Percentiles rank a stretch among this genome's conserved stretches.
Conservation (phyloP, 1,140 invertebrate genomes). For the Trichoplusia ni region DNA sequence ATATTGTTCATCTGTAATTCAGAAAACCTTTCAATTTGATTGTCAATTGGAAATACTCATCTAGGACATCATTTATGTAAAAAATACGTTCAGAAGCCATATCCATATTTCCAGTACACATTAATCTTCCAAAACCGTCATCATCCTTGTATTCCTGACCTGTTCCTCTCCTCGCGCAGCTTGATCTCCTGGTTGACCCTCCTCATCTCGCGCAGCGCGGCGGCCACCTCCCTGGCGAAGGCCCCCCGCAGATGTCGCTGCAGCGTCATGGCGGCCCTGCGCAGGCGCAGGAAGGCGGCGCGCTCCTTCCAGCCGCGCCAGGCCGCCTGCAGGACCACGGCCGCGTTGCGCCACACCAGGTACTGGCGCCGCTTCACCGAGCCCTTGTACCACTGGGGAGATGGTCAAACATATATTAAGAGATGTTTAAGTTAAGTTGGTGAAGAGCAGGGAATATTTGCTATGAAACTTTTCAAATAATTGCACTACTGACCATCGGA, state of each 20-base stretch:
- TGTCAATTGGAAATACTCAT: too few relatives aligned
- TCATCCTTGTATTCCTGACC: constrained; percentile 56
- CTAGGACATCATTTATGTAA: too few relatives aligned
- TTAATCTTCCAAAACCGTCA: too few relatives aligned
- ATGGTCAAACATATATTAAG: too few relatives aligned
- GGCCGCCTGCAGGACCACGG: constrained; percentile 91
- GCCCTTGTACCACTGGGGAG: constrained; percentile 76
- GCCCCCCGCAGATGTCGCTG: constrained; percentile 94
- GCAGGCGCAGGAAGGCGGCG: constrained; percentile 90
- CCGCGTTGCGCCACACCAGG: constrained; percentile 85
- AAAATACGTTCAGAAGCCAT: too few relatives aligned
- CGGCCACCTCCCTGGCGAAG: constrained; percentile 93
- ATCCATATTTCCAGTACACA: too few relatives aligned
- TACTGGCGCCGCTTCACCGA: constrained; percentile 85
- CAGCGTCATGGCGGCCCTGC: constrained; percentile 93
- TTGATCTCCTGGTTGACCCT: constrained; percentile 96
- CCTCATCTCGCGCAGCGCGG: constrained; percentile 93
- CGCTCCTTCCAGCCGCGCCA: constrained; percentile 93
- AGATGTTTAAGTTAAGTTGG: too few relatives aligned
- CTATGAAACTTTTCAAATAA: too few relatives aligned
- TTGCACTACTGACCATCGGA: too few relatives aligned
- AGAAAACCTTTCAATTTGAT: too few relatives aligned
- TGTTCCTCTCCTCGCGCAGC: constrained; percentile 87
- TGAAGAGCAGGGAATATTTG: too few relatives aligned
- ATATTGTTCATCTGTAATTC: too few relatives aligned